Evolutionary conservation across 1,140 invertebrate genomes (phyloP).

Genomic region (Sipha flava): DNA sequence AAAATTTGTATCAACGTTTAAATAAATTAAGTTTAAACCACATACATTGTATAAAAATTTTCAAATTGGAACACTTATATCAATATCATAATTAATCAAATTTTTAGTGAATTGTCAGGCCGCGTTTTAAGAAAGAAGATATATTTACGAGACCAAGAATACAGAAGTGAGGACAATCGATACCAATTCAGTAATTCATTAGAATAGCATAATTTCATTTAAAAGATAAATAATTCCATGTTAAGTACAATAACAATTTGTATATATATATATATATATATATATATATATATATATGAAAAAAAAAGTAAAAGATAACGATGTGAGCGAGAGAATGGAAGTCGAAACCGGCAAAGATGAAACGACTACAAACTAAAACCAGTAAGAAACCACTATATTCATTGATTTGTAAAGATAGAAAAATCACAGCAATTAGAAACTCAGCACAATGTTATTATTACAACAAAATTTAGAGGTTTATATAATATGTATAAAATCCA

Average conservation of each 20-base stretch:
- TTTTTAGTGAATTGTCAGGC: conserved; percentile 13
- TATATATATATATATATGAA: background rate
- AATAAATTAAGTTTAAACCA: conserved; percentile 13
- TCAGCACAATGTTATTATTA: conserved; percentile 18
- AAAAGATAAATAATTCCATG: background rate
- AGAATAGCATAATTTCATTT: background rate
- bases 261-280: background rate
- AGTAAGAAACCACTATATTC: conserved; percentile 26
- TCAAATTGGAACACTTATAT: conserved; percentile 20
- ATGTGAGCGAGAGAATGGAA: background rate
- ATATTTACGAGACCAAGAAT: background rate
- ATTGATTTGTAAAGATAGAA: conserved; percentile 15
- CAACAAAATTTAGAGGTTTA: background rate
- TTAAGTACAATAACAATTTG: conserved; percentile 23
- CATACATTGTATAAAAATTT: conserved; percentile 18
- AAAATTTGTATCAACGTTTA: conserved; percentile 1
- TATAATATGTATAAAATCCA: conserved; percentile 5
- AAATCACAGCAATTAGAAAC: conserved; percentile 26
- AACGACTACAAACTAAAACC: background rate
- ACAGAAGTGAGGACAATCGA: background rate
- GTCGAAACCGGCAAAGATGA: background rate
- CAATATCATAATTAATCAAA: background rate
- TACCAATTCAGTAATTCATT: background rate
- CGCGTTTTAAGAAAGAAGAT: background rate
- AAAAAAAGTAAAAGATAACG: background rate